Evolutionary conservation across 2,888 invertebrate species (phyloP), one percentile per base, ranked within the genome.

Genomic region (Eupithecia centaureata): DNA sequence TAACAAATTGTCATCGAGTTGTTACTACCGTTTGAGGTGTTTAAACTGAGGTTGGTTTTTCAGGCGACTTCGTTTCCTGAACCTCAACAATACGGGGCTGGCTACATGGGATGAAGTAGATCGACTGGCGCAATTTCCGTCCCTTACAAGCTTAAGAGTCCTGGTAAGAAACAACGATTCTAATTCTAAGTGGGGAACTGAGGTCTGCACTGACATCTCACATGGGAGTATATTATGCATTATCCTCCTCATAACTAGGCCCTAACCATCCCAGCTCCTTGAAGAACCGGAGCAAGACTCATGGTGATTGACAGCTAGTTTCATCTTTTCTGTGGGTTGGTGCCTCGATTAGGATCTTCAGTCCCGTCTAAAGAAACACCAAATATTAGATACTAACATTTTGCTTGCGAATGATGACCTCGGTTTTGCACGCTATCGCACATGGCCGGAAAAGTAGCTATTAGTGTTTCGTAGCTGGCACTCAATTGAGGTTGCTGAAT

Each of bases 91-190:
- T 77, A 97, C 97, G 25, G 95, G 96, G 61, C 89, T 99, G 59
- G 94, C 95, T 59, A 96, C 96, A 42, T 98, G 98, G 98, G 96
- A 97, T 78, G 98, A 98, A 82, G 96, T 99, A 69, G 98, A 98
- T 82, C 95, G 96, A 77, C 94, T 99, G 74, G 95, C 96, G 63
- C 95, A 95, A 83, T 98, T 98, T 90, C 97, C 97, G 1, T 94
- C 95, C 12, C 94, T 99, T 65, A 95, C 95, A 76, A 97, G 97
- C 89, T 94, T 99, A 71, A 94, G 98, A 81, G 95, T 98, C 72
- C 96, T 96, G 91, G 96, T 96, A 78, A 86, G 88, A 63, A n/a
- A n/a, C n/a, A n/a, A n/a, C n/a, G n/a, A n/a, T n/a, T n/a, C n/a
- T n/a, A n/a, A n/a, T n/a, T n/a, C n/a, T n/a, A n/a, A n/a, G n/a